Base-by-base conservation (phyloP, 2,113 vertebrate genomes). In the Apteryx owenii region DNA sequence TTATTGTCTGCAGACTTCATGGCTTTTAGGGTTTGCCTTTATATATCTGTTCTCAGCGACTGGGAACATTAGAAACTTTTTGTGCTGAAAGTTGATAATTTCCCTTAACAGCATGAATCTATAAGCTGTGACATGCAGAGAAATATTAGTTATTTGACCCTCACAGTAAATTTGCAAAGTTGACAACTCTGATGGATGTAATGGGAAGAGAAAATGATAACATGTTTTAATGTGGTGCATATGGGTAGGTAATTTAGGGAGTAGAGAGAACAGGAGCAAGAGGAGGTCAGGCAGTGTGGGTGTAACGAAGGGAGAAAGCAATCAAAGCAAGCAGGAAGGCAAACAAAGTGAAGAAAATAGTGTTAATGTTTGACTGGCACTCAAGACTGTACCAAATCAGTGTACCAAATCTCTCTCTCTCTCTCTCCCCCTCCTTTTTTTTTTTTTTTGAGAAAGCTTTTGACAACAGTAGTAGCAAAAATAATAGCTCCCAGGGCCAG, bases 141-240 rank as follows among this genome's bases (percentile, higher is more conserved):
- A 94, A 96, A 93, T 97, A 96, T 90, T 92, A 95, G 85, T 95
- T 94, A 77, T 94, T 88, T 96, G 96, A 96, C 95, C 95, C 96
- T 93, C 88, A 88, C 61, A 93, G 80, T 86, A 93, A 95, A 96
- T 96, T 95, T 95, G 85, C 77, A 31, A 95, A 95, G 87, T 84
- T 95, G 94, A 85, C 89, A 93, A 93, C 89, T 89, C 64, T 96
- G 96, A 91, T 97, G 89, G 85, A 95, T 96, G 92, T 93, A 95
- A 95, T 97, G 85, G 89, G 85, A 96, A 95, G 94, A 85, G 91
- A 95, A 93, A 94, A 96, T 91, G 91, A 93, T 96, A 95, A 94
- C 89, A 89, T 94, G 79, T 97, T 97, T 95, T 97, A 97, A 94
- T 95, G 93, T 93, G 79, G 60, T 97, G 82, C 94, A 96, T 93